These are phyloP conservation scores for Amazona vittata DNA, from an alignment of 2,113 vertebrate species.

Conservation along the genomic window DNA sequence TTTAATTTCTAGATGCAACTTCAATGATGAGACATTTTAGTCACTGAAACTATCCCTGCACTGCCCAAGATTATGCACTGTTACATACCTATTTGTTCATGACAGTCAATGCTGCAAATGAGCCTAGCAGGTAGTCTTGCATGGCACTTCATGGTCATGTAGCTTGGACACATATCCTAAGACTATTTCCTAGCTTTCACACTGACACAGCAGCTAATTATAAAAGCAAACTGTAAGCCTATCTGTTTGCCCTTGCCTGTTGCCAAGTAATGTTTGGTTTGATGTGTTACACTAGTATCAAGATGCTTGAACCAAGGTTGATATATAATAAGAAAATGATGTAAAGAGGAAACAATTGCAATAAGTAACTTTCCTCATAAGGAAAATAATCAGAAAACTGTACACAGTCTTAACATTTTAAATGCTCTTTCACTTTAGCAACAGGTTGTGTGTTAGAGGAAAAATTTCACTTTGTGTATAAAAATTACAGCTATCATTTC, in stretches of 20 bases:
- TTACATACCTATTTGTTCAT: constrained; percentile 32
- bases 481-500: background rate
- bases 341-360: constrained; percentile 13
- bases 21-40: constrained; percentile 18
- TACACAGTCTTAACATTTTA: background rate
- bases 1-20: background rate
- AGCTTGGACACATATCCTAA: constrained; percentile 40
- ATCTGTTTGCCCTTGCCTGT: constrained; percentile 76
- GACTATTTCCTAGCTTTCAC: constrained; percentile 64
- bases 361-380: background rate
- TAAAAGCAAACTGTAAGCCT: constrained; percentile 75
- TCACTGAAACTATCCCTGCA: background rate
- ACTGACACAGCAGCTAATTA: constrained; percentile 78
- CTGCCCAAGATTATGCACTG: background rate
- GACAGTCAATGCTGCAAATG: constrained; percentile 14
- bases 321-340: constrained; percentile 28
- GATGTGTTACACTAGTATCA: constrained; percentile 23
- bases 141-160: constrained; percentile 33
- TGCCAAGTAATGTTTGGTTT: constrained; percentile 57
- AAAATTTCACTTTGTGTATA: background rate
- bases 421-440: background rate
- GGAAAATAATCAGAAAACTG: background rate
- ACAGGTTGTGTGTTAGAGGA: background rate
- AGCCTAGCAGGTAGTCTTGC: constrained; percentile 65
- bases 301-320: constrained; percentile 6